Base-by-base conservation (phyloP, 2,888 invertebrate species). In the Orthonychiurus folsomi region DNA sequence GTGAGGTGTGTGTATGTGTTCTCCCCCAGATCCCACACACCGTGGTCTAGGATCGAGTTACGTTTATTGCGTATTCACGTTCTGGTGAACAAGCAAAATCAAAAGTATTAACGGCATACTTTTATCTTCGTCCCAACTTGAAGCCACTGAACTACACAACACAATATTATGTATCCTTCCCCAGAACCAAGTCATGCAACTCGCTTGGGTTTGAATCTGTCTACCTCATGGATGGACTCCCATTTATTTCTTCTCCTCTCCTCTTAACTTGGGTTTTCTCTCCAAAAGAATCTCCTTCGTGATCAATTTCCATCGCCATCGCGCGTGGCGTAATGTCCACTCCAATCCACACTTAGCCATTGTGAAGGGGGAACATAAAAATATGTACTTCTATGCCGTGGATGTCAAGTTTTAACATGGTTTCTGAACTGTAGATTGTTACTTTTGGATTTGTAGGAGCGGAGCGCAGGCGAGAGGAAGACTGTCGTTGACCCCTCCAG, bases 1-100 rank as follows among this genome's bases (percentile, higher is more conserved):
- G 9, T 37, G 37, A 37, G 37, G 37, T 37, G 37, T 37, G 9
- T 37, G 15, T 37, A n/a, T 37, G 37, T 15, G 15, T 37, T 37
- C 15, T 37, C n/a, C n/a, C n/a, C n/a, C n/a, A n/a, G n/a, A n/a
- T n/a, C n/a, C n/a, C n/a, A 15, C 37, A 37, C 15, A 9, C 9
- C 37, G 37, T 37, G 37, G 37, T 15, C 15, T 37, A 9, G 37
- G 37, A 5, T 37, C 15, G 37, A 9, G 37, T 15, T n/a, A n/a
- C n/a, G n/a, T n/a, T n/a, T n/a, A n/a, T n/a, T n/a, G n/a, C n/a
- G 37, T 37, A 37, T 37, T 37, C 37, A 37, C 37, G 37, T 37
- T 37, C 37, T 37, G 15, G 37, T 37, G 37, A 5, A 37, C 37
- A 37, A 37, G 37, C 15, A 37, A 37, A 37, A 37, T 37, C 37